Conservation (phyloP, 2,888 invertebrate species). For the Macrophya annulata region DNA sequence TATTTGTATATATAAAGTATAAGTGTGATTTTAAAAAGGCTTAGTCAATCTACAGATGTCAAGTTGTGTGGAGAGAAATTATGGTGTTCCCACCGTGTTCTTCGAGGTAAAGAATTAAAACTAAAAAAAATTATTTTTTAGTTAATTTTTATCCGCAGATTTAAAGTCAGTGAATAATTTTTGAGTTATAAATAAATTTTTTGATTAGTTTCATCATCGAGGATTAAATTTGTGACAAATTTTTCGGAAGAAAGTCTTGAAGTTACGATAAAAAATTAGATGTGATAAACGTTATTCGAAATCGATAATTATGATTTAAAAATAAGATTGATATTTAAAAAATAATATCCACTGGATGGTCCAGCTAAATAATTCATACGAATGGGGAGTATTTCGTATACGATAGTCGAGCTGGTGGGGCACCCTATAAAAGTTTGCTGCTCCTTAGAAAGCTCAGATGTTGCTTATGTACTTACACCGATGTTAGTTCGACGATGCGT, state of each 20-base stretch:
- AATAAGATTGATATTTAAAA: too few relatives aligned
- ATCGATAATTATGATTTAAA: too few relatives aligned
- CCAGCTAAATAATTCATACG: not conserved
- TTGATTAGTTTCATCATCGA: too few relatives aligned
- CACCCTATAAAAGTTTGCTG: slow-evolving; percentile 40
- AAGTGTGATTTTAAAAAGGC: slow-evolving; percentile 2
- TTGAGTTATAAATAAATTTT: too few relatives aligned
- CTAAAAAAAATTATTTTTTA: not conserved
- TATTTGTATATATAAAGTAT: not conserved
- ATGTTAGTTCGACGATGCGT: slow-evolving; percentile 33
- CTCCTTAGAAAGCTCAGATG: slow-evolving; percentile 38
- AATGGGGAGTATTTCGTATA: not conserved
- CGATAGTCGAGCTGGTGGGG: slow-evolving; percentile 28
- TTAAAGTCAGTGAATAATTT: too few relatives aligned
- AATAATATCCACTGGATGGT: not conserved
- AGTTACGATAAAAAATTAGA: too few relatives aligned
- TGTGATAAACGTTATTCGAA: too few relatives aligned
- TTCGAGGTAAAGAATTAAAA: slow-evolving; percentile 3
- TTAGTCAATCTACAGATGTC: slow-evolving; percentile 42
- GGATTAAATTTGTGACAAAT: too few relatives aligned
- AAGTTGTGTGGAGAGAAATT: not conserved
- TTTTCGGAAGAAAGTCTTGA: too few relatives aligned
- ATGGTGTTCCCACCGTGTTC: slow-evolving; percentile 13
- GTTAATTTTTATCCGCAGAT: not conserved
- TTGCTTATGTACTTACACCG: slow-evolving; percentile 6